These are phyloP conservation scores for Halocynthia roretzi DNA, from an alignment of 23 tunicate species.

Conservation along the genomic window DNA sequence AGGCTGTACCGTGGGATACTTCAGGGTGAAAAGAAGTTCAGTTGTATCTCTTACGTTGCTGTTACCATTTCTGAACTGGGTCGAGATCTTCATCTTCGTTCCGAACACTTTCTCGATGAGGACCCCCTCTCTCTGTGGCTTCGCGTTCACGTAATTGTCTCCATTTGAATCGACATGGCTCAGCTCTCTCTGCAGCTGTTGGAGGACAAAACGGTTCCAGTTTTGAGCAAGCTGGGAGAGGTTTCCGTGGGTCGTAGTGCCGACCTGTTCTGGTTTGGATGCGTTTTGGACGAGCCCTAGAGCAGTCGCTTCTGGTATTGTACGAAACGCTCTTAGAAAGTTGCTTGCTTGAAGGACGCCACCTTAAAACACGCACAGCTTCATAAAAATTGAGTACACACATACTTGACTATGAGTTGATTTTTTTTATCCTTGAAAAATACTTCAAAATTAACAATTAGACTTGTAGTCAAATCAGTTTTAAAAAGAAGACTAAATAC, in stretches of 20 bases:
- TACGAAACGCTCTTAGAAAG: constrained; percentile 92
- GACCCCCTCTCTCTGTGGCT: background rate
- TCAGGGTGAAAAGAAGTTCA: constrained; percentile 73
- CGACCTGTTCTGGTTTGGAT: constrained; percentile 71
- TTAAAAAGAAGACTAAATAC: too few relatives aligned
- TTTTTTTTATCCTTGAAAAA: too few relatives aligned
- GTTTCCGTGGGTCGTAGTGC: constrained; percentile 63
- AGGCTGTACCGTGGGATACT: constrained; percentile 42
- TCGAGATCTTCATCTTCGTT: constrained; percentile 60
- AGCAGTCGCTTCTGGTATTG: constrained; percentile 92
- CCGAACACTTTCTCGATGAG: constrained; percentile 66
- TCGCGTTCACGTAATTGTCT: too few relatives aligned
- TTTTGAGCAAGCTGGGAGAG: constrained; percentile 82
- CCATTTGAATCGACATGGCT: background rate
- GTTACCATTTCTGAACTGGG: constrained; percentile 66
- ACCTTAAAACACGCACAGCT: background rate
- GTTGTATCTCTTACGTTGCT: constrained; percentile 23
- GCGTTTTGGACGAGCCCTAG: constrained; percentile 82
- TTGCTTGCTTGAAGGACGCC: constrained; percentile 71
- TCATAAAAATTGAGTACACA: too few relatives aligned
- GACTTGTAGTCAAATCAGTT: too few relatives aligned
- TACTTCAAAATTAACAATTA: too few relatives aligned
- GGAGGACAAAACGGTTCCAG: constrained; percentile 92
- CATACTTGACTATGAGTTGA: too few relatives aligned
- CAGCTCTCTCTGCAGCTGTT: constrained; percentile 74